These are phyloP conservation scores for Mesoclemmys tuberculata DNA, from an alignment of 2,113 vertebrate species.

Conservation along the genomic window DNA sequence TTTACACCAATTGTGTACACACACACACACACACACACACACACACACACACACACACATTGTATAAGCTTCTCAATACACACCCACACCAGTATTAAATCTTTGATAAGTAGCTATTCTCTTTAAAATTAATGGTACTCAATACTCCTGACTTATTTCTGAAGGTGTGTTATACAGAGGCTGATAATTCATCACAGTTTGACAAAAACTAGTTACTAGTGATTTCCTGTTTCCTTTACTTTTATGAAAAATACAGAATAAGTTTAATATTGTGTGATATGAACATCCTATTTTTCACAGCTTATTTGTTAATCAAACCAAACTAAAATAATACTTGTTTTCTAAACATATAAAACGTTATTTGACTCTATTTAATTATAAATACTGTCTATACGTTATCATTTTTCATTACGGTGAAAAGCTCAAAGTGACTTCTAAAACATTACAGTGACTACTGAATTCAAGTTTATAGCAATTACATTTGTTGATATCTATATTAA, in stretches of 20 bases:
- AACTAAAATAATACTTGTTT: background rate
- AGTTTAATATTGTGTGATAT: background rate
- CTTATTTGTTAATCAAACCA: background rate
- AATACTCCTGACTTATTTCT: conserved; percentile 11
- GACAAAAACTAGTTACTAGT: conserved; percentile 3
- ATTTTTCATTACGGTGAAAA: background rate
- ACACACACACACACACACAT: background rate
- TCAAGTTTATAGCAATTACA: background rate
- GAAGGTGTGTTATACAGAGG: background rate
- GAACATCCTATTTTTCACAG: background rate
- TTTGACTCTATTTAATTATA: background rate
- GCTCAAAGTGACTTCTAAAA: background rate
- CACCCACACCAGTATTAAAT: background rate
- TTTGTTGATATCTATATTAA: background rate
- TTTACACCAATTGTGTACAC: background rate
- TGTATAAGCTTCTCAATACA: background rate
- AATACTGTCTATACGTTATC: background rate
- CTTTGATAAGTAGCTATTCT: background rate
- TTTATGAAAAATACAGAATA: background rate
- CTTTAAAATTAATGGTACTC: conserved; percentile 24
- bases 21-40: background rate
- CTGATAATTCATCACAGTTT: conserved; percentile 11
- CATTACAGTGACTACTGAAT: background rate
- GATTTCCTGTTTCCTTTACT: background rate
- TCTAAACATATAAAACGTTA: background rate